Evolutionary conservation across 1,140 invertebrate genomes (phyloP), one percentile per base, ranked within the genome.

Genomic region (Phortica variegata): DNA sequence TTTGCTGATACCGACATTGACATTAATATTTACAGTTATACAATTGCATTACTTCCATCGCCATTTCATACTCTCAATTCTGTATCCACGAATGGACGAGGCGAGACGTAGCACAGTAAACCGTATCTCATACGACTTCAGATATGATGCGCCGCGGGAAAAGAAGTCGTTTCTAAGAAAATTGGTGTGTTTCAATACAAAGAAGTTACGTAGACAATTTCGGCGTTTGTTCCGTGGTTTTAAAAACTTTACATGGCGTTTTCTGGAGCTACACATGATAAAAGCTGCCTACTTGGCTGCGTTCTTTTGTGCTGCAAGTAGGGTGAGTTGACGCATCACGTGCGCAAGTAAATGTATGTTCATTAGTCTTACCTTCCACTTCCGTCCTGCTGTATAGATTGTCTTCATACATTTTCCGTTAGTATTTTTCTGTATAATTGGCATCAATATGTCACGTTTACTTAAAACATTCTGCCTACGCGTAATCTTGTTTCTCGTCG

Each of bases 31-130:
- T 20, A 93, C 94, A 0, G 95, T 96, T n/a, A 84, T 98, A 47
- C 95, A 98, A 77, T 82, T 98, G 1, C 93, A 97, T 77, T 97
- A 97, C 77, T 97, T 97, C 76, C 95, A 98, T 63, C 85, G 49
- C n/a, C 61, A 56, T 18, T 74, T 74, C 21, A 69, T 74, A 49
- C 50, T 51, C 7, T 54, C 65, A 2, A 52, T 74, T 17, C 41
- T 56, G 26, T 47, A 56, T 3, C 62, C 57, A n/a, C n/a, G n/a
- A n/a, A n/a, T n/a, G 45, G 4, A 16, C 39, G 49, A 32, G 38
- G 21, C 10, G 29, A 41, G 12, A 5, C 18, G 9, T 29, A 29
- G 13, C 33, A 6, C 12, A 5, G 6, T 6, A 16, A 36, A 15
- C 15, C 33, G 13, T 6, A 9, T 13, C 13, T 36, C 33, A 6